Evolutionary conservation across 2,888 invertebrate species (phyloP).

Genomic region (Cataglyphis livida): DNA sequence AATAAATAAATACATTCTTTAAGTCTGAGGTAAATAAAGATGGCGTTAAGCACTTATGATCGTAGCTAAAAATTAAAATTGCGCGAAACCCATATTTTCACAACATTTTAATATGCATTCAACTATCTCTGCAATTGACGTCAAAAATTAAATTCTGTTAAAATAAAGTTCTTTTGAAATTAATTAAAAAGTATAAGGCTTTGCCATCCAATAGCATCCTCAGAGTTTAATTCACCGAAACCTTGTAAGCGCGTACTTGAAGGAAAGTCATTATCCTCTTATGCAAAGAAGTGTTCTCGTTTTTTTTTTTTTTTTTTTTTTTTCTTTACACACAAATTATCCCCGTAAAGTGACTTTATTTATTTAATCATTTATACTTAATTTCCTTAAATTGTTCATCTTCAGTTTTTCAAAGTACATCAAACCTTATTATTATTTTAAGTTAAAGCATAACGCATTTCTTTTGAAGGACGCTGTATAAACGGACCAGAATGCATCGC

Average conservation of each 20-base stretch:
- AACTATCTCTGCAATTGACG: constrained; percentile 19
- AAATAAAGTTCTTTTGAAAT: constrained; percentile 16
- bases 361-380: neutral
- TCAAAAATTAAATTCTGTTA: constrained; percentile 17
- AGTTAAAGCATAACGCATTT: neutral
- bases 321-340: constrained; percentile 22
- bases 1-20: neutral
- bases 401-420: neutral
- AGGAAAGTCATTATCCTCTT: constrained; percentile 42
- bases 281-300: constrained; percentile 35
- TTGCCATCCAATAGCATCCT: constrained; percentile 22
- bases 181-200: constrained; percentile 42
- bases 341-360: neutral
- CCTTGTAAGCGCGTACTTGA: constrained; percentile 24
- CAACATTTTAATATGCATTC: constrained; percentile 24
- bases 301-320: neutral
- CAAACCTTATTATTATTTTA: neutral
- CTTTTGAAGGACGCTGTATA: neutral
- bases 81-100: constrained; percentile 1
- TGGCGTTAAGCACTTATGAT: neutral
- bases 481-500: neutral
- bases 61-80: neutral
- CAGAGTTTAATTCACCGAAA: constrained; percentile 39
- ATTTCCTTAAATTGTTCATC: neutral
- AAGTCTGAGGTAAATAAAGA: neutral